Evolutionary conservation across 1,140 invertebrate species (phyloP).

Genomic region (Aphelenchoides besseyi): DNA sequence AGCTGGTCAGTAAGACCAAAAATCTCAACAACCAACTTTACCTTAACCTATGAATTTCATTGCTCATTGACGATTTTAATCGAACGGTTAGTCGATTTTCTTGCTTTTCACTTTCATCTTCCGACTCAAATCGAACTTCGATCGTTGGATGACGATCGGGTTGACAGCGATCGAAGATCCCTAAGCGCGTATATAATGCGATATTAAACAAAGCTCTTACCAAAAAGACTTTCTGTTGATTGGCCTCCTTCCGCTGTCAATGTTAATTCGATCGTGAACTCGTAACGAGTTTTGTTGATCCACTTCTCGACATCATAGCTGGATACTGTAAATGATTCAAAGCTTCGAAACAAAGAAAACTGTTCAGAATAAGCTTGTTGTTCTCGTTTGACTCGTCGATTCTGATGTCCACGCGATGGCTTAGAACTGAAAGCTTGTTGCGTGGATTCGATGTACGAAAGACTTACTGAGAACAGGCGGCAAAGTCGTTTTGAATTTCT

Average conservation of each 20-base stretch:
- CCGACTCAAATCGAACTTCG: neutral
- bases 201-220: too few relatives aligned
- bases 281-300: neutral
- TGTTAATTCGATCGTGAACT: neutral
- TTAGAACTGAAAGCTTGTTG: too few relatives aligned
- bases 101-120: neutral
- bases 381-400: neutral
- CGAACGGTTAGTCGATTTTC: neutral
- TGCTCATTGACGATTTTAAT: neutral
- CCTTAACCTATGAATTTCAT: neutral
- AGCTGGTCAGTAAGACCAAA: too few relatives aligned
- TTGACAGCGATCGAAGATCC: neutral
- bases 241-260: conserved; percentile 12
- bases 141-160: neutral
- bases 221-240: neutral
- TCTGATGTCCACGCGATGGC: neutral
- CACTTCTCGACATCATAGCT: neutral
- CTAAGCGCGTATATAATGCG: too few relatives aligned
- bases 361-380: too few relatives aligned
- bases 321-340: too few relatives aligned
- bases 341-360: too few relatives aligned
- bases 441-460: too few relatives aligned
- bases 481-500: neutral
- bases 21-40: too few relatives aligned
- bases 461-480: neutral